phyloP scores from a whole-genome alignment of 2,797 vertebrate species.

The Sylvia borin region DNA sequence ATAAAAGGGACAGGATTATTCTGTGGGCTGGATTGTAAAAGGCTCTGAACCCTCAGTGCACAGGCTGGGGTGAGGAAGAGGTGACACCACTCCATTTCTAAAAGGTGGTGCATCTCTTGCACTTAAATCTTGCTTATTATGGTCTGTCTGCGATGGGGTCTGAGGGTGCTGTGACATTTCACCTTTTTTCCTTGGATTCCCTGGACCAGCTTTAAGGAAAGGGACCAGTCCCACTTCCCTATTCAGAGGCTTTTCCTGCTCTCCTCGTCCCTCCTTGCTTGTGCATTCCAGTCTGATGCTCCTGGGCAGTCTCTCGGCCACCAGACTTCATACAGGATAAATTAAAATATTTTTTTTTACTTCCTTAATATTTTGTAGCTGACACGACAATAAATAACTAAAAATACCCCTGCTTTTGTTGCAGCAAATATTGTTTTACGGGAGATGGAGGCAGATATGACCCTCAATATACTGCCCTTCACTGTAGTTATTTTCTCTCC shows the following conservation, averaged over 20 bases:
- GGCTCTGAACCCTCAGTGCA: background rate
- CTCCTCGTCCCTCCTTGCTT: background rate
- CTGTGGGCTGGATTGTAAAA: background rate
- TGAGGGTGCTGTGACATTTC: background rate
- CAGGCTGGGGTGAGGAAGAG: background rate
- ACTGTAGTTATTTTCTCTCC: background rate
- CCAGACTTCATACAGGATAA: background rate
- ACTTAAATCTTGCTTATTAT: background rate
- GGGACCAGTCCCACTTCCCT: background rate
- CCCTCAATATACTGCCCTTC: conserved; percentile 16
- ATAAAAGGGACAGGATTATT: background rate
- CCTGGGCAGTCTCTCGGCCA: background rate
- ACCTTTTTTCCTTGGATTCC: background rate
- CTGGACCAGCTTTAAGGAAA: background rate
- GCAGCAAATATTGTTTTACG: conserved; percentile 46
- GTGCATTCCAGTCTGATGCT: background rate
- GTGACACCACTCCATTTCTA: background rate
- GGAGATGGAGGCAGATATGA: conserved; percentile 44
- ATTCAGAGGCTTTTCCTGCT: background rate
- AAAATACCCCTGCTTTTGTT: background rate
- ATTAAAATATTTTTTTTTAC: background rate
- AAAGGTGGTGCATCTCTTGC: background rate
- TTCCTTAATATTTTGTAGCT: conserved; percentile 5
- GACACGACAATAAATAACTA: conserved; percentile 11
- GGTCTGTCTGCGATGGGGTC: background rate